These are phyloP conservation scores for Frankliniella fusca DNA, from an alignment of 2,888 invertebrate species.

Conservation along the genomic window DNA sequence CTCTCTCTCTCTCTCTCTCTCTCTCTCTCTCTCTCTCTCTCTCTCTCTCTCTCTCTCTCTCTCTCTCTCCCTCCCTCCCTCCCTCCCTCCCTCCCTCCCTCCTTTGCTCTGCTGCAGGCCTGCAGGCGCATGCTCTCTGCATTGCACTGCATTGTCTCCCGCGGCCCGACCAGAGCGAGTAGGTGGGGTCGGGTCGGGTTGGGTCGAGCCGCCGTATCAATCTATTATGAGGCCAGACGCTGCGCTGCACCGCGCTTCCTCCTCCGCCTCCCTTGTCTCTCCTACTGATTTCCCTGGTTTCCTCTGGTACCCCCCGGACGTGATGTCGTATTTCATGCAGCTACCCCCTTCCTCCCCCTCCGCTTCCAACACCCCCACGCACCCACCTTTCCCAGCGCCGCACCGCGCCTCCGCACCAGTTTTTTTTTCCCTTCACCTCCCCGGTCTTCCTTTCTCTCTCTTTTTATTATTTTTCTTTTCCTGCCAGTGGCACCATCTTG, in stretches of 20 bases:
- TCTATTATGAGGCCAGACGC: constrained; percentile 17
- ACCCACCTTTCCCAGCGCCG: no score
- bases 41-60: no score
- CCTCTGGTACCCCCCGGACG: neutral
- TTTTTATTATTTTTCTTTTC: neutral
- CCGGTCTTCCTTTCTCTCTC: neutral
- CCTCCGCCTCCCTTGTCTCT: neutral
- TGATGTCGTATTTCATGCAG: constrained; percentile 24
- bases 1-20: neutral
- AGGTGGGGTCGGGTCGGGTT: neutral
- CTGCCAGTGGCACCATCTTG: neutral
- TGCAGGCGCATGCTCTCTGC: neutral
- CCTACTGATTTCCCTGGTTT: constrained; percentile 14
- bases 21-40: no score
- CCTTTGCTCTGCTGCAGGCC: neutral
- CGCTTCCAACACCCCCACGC: neutral
- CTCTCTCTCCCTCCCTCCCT: neutral
- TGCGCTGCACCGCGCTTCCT: neutral
- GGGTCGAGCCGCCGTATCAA: neutral
- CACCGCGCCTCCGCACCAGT: no score
- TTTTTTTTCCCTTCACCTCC: neutral
- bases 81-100: neutral
- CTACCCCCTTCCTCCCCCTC: neutral
- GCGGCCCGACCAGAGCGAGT: neutral
- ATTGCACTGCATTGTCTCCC: neutral